phyloP scores from a whole-genome alignment of 2,888 invertebrate genomes.

The Drosophila acutilabella region DNA sequence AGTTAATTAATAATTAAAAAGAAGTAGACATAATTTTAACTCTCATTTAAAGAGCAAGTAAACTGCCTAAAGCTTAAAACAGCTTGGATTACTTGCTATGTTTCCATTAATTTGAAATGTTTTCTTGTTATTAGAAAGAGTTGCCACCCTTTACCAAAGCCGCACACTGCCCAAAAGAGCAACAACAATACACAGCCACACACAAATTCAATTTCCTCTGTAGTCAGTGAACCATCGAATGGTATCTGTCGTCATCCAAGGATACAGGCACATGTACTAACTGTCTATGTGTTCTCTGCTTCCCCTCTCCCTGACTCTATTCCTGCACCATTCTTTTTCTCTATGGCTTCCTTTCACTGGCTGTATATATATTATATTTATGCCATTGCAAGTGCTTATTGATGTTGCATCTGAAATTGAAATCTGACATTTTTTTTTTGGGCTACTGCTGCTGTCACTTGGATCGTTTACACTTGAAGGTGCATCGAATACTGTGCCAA shows the following conservation, averaged over 20 bases:
- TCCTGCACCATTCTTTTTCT: conserved; percentile 3
- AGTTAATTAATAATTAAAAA: background rate
- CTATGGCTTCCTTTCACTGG: conserved; percentile 20
- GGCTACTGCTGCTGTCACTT: conserved; percentile 15
- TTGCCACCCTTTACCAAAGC: conserved; percentile 17
- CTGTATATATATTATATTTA: conserved; percentile 69
- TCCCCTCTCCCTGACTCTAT: conserved; percentile 10
- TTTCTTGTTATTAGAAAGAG: conserved; percentile 12
- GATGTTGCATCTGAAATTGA: conserved; percentile 82
- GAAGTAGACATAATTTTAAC: too few species aligned
- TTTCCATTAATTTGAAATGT: conserved; percentile 35
- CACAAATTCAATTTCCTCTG: conserved; percentile 76
- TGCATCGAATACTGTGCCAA: conserved; percentile 43
- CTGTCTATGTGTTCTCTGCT: conserved; percentile 16
- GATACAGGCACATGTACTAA: conserved; percentile 20
- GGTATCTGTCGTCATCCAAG: conserved; percentile 35
- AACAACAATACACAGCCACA: conserved; percentile 13
- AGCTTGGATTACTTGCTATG: conserved; percentile 23
- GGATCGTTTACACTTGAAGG: conserved; percentile 48
- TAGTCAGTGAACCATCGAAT: conserved; percentile 52
- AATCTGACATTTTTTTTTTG: conserved; percentile 59
- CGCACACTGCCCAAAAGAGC: conserved; percentile 12
- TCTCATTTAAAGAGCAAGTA: background rate
- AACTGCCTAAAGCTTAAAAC: background rate
- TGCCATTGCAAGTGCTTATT: conserved; percentile 78